phyloP scores from a whole-genome alignment of 2,888 invertebrate species.

The Drosophila tanythrix region DNA sequence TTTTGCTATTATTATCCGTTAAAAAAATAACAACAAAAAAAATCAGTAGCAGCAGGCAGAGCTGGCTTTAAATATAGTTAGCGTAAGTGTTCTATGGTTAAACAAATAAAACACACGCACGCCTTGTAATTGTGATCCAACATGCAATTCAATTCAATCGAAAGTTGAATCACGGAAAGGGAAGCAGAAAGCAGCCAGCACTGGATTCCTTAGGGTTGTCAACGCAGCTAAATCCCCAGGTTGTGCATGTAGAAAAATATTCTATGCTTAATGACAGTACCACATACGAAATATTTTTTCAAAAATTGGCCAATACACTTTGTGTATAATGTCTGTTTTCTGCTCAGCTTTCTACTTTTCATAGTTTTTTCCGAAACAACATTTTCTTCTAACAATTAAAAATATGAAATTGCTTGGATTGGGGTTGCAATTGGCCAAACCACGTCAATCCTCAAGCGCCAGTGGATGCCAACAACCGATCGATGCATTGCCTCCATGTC shows the following conservation, averaged over 20 bases:
- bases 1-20: constrained; percentile 25
- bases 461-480: neutral
- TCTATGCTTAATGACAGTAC: neutral
- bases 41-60: constrained; percentile 46
- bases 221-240: neutral
- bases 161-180: constrained; percentile 46
- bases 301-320: neutral
- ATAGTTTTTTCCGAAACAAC: neutral
- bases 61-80: constrained; percentile 17
- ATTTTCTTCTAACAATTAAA: neutral
- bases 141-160: constrained; percentile 35
- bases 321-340: neutral
- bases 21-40: constrained; percentile 30
- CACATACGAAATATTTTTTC: neutral
- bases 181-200: constrained; percentile 3
- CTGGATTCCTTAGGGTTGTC: constrained; percentile 23
- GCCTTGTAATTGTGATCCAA: constrained; percentile 7
- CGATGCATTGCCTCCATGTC: constrained; percentile 48
- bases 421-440: constrained; percentile 39
- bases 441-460: neutral
- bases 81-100: constrained; percentile 11
- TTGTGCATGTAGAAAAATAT: neutral
- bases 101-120: constrained; percentile 11
- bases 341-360: neutral
- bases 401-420: constrained; percentile 60